phyloP scores from a whole-genome alignment of 2,113 vertebrate genomes.

The Cynopterus brachyotis region DNA sequence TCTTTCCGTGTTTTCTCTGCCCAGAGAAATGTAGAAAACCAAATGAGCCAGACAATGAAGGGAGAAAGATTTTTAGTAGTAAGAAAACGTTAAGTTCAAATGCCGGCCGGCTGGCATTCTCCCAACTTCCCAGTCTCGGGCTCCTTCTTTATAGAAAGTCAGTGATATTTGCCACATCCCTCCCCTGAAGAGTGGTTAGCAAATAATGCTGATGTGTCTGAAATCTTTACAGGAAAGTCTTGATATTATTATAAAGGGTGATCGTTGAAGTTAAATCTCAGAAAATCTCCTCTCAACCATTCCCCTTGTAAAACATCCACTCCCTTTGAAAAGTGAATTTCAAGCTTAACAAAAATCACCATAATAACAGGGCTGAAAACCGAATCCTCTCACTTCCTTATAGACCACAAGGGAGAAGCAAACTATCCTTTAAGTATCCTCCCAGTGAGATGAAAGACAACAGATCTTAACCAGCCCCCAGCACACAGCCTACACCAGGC shows the following conservation, averaged over 20 bases:
- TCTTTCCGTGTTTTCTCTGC: neutral
- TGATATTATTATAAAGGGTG: constrained; percentile 40
- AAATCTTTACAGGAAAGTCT: constrained; percentile 48
- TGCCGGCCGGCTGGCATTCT: neutral
- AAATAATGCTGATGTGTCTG: constrained; percentile 37
- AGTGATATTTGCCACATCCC: neutral
- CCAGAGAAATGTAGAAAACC: neutral
- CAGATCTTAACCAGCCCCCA: neutral
- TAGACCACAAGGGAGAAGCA: neutral
- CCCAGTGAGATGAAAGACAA: neutral
- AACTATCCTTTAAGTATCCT: constrained; percentile 14
- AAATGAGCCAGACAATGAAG: neutral
- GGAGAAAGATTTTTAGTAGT: neutral
- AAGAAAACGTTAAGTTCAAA: constrained; percentile 18
- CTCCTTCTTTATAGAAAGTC: constrained; percentile 21
- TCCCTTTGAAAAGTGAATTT: constrained; percentile 25
- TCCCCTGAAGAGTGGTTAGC: neutral
- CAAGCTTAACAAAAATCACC: constrained; percentile 55
- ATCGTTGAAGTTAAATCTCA: constrained; percentile 21
- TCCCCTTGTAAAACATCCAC: constrained; percentile 6
- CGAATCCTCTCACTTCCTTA: constrained; percentile 32
- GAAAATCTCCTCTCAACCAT: constrained; percentile 35
- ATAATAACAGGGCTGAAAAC: constrained; percentile 10
- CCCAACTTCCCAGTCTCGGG: neutral
- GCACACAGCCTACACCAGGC: neutral